These are phyloP conservation scores for Ophion ventricosus DNA, from an alignment of 2,888 invertebrate genomes.

Conservation along the genomic window DNA sequence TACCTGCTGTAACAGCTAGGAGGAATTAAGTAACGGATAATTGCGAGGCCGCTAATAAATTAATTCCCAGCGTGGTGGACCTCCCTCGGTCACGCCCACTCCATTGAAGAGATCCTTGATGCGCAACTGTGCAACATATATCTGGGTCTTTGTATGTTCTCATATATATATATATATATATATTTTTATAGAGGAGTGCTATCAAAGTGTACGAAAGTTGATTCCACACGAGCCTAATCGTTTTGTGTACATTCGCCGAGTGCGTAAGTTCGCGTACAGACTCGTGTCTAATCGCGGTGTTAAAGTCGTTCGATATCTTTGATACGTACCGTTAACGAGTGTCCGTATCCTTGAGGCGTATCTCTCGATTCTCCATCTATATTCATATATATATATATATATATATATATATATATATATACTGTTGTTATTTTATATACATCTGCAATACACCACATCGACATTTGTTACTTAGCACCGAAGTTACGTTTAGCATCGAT, in stretches of 20 bases:
- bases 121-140: conserved; percentile 40
- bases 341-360: conserved; percentile 34
- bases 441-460: conserved; percentile 15
- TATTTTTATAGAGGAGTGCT: not conserved
- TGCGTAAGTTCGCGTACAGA: conserved; percentile 37
- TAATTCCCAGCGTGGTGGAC: conserved; percentile 72
- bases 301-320: conserved; percentile 52
- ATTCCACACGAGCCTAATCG: conserved; percentile 73
- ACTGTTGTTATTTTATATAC: conserved; percentile 32
- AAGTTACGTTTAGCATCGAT: conserved; percentile 20
- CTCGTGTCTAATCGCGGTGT: conserved; percentile 57
- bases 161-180: not conserved
- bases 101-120: conserved; percentile 61
- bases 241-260: conserved; percentile 67
- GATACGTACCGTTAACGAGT: conserved; percentile 58
- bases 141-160: not conserved
- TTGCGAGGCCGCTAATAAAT: conserved; percentile 79
- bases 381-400: not conserved
- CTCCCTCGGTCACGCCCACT: conserved; percentile 79
- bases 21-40: conserved; percentile 78
- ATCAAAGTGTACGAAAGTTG: conserved; percentile 27
- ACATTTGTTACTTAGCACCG: conserved; percentile 18
- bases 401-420: not conserved
- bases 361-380: conserved; percentile 20
- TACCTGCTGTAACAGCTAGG: conserved; percentile 56